These are phyloP conservation scores for Sclerurus mexicanus DNA, from an alignment of 2,113 vertebrate genomes.

Conservation along the genomic window DNA sequence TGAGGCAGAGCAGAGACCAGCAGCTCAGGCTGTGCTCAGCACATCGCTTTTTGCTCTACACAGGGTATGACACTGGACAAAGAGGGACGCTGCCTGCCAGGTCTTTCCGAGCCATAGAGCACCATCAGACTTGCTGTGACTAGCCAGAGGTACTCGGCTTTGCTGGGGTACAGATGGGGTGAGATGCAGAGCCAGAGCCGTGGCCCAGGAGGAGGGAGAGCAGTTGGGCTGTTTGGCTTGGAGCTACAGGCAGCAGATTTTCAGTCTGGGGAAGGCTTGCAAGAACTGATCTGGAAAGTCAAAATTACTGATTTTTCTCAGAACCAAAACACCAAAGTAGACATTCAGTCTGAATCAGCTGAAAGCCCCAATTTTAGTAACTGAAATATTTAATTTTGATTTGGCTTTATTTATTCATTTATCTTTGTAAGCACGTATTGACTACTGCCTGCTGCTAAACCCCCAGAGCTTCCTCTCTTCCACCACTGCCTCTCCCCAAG, in stretches of 20 bases:
- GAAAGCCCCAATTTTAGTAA: neutral
- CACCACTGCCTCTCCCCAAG: neutral
- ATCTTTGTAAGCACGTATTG: neutral
- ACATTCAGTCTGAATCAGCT: neutral
- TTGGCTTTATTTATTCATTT: constrained; percentile 1
- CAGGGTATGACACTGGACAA: neutral
- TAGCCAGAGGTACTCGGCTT: neutral
- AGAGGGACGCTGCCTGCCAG: neutral
- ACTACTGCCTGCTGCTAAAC: neutral
- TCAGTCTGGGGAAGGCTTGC: neutral
- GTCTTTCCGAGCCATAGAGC: neutral
- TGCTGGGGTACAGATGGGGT: neutral
- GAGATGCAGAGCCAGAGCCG: neutral
- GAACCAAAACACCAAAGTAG: neutral
- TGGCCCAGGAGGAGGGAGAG: neutral
- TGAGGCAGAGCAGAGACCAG: neutral
- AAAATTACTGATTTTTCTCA: neutral
- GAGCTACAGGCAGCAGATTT: constrained; percentile 43
- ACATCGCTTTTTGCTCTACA: neutral
- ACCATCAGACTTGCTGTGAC: neutral
- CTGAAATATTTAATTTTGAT: neutral
- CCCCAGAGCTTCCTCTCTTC: neutral
- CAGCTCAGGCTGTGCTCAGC: neutral
- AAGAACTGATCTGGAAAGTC: constrained; percentile 2
- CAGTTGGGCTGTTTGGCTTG: neutral